These are phyloP conservation scores for Halesus radiatus DNA, from an alignment of 1,140 invertebrate genomes.

Conservation along the genomic window DNA sequence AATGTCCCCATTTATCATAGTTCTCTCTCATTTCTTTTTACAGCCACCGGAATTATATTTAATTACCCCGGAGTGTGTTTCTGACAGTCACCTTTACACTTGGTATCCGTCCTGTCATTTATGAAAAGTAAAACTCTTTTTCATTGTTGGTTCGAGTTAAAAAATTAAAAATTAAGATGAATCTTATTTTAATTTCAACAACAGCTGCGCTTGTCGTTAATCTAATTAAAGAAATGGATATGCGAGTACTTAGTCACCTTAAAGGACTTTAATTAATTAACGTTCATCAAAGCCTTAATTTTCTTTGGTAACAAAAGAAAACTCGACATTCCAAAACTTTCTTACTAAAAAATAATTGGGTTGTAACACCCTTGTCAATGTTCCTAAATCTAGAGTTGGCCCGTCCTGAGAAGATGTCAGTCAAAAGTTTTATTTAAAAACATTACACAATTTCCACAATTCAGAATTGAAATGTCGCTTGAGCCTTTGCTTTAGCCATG, in stretches of 20 bases:
- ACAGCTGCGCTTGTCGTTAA: constrained; percentile 47
- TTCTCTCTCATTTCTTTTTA: background rate
- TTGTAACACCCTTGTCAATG: too few relatives aligned
- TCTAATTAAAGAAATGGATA: constrained; percentile 38
- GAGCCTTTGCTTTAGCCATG: too few relatives aligned
- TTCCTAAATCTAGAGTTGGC: too few relatives aligned
- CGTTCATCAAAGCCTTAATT: background rate
- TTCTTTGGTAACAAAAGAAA: too few relatives aligned
- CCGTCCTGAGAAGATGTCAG: too few relatives aligned
- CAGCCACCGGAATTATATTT: constrained; percentile 23
- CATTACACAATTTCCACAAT: too few relatives aligned
- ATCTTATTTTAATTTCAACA: constrained; percentile 31
- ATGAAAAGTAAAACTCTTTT: constrained; percentile 44
- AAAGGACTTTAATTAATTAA: background rate
- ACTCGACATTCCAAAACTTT: too few relatives aligned
- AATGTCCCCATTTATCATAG: constrained; percentile 2
- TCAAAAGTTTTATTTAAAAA: too few relatives aligned
- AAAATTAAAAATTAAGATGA: constrained; percentile 41
- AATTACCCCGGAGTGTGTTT: constrained; percentile 44
- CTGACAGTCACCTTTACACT: constrained; percentile 49
- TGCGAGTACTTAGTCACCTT: background rate
- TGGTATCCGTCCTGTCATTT: constrained; percentile 14
- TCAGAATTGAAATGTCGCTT: too few relatives aligned
- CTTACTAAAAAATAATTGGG: too few relatives aligned
- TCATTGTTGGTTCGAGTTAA: constrained; percentile 40